Percentiles rank a stretch among this genome's conserved stretches.
Conservation (phyloP, 2,113 vertebrate species). For the Petrocephalus zakoni region DNA sequence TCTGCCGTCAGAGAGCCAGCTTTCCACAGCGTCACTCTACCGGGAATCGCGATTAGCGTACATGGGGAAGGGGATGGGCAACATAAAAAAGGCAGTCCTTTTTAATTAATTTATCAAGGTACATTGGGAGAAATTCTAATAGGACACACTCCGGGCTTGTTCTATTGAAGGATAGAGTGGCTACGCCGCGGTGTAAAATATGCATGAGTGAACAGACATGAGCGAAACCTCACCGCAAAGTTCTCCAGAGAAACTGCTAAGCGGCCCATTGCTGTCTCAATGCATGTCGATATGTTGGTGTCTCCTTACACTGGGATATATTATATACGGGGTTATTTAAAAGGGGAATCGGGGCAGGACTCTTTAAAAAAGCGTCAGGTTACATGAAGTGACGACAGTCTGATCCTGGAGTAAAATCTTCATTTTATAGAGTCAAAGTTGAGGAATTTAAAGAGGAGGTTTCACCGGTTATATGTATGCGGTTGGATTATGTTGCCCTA, state of each 20-base stretch:
- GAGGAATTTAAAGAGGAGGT: not conserved
- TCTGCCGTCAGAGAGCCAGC: not conserved
- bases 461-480: not conserved
- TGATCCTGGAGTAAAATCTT: not conserved
- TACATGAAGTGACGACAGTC: not conserved
- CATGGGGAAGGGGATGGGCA: not conserved
- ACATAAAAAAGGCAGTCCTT: not conserved
- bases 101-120: conserved; percentile 24
- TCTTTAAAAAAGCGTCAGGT: not conserved
- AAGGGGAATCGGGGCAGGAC: not conserved
- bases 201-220: conserved; percentile 24
- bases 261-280: not conserved
- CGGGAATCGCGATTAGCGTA: conserved; percentile 1
- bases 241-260: conserved; percentile 11
- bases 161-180: not conserved
- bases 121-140: conserved; percentile 17
- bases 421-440: not conserved
- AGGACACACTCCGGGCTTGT: conserved; percentile 14
- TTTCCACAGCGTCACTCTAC: conserved; percentile 8
- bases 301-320: not conserved
- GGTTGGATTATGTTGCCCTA: not conserved
- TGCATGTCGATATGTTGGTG: conserved; percentile 7
- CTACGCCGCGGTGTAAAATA: not conserved
- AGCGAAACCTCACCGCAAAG: conserved; percentile 15
- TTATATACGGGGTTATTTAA: too few species aligned